Percentiles rank a stretch among this genome's conserved stretches.
These are phyloP conservation scores for Acrobeloides nanus DNA, from an alignment of 2,888 invertebrate genomes.

Conservation along the genomic window DNA sequence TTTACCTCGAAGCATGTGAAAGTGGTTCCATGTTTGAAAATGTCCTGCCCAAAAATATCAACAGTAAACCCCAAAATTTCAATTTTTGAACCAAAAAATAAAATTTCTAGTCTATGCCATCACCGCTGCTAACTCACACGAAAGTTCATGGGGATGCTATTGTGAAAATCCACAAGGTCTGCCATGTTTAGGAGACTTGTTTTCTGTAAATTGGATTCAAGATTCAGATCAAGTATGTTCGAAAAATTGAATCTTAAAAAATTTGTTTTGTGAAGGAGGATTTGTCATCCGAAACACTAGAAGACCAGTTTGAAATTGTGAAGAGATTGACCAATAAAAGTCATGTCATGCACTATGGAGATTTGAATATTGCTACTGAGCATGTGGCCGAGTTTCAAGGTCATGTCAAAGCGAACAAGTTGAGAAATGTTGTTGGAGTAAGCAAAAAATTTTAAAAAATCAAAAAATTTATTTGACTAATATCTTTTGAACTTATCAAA, in stretches of 20 bases:
- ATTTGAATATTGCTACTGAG: constrained; percentile 51
- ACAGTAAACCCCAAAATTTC: too few relatives aligned
- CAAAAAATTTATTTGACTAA: too few relatives aligned
- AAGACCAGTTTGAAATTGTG: constrained; percentile 60
- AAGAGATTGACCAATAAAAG: constrained; percentile 61
- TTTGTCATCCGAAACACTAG: constrained; percentile 58
- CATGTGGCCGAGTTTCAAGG: constrained; percentile 55
- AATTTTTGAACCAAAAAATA: too few relatives aligned
- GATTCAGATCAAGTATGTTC: constrained; percentile 58
- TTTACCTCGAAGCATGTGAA: constrained; percentile 64
- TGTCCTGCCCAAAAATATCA: constrained; percentile 58
- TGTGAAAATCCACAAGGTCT: constrained; percentile 55
- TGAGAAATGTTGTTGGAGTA: neutral
- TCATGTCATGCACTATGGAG: constrained; percentile 62
- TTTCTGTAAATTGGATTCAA: constrained; percentile 64
- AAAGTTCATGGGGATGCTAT: constrained; percentile 63
- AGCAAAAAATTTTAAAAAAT: neutral
- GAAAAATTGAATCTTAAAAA: constrained; percentile 6
- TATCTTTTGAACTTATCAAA: too few relatives aligned
- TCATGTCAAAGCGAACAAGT: constrained; percentile 4
- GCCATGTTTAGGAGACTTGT: constrained; percentile 61
- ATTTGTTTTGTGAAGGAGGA: constrained; percentile 42
- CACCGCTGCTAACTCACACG: constrained; percentile 62
- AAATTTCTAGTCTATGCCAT: constrained; percentile 61
- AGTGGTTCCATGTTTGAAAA: constrained; percentile 63